Base-by-base conservation (phyloP, 2,797 vertebrate genomes). In the Ficedula albicollis region DNA sequence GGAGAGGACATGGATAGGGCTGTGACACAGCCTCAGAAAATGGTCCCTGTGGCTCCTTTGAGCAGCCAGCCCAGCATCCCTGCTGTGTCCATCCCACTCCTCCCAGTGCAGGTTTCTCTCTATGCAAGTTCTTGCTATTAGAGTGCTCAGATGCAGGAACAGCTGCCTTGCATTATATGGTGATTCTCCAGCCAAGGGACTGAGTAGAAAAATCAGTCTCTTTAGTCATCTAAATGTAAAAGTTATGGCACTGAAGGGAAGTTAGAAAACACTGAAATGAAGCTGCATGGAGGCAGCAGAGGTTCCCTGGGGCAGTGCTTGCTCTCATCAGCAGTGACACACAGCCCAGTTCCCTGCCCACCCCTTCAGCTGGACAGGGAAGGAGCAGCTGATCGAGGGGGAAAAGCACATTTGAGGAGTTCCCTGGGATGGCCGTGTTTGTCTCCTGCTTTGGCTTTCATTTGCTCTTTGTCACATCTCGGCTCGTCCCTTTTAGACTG, bases 171-270 rank as follows among this genome's bases (percentile, higher is more conserved):
- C 52, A 27, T 85, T 84, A 73, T 86, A 63, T 4, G 0, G 38
- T 43, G 77, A 84, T 67, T 55, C 79, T 74, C 67, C 78, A 90
- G 75, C 84, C 76, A 88, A 77, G 74, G 46, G 72, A 60, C 73
- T 19, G 30, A 44, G 41, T 2, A 72, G 44, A 85, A 86, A 92
- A 76, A 76, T 20, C 29, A 75, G 36, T 26, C 84, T 87, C 70
- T n/a, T 17, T 60, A 58, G 38, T 17, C 8, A 1, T 15, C 54
- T 55, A 62, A 77, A 93, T n/a, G 48, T 13, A 56, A 91, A 92
- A 90, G 68, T 5, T 5, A 11, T 29, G 39, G 34, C 66, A 69
- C 46, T 89, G 78, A 49, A 82, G 63, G 56, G 30, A 36, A 52
- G 72, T 15, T 39, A 30, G 54, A 26, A 60, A 86, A 83, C 0